Base-by-base conservation (phyloP, 2,888 invertebrate species). In the Pterostichus madidus region DNA sequence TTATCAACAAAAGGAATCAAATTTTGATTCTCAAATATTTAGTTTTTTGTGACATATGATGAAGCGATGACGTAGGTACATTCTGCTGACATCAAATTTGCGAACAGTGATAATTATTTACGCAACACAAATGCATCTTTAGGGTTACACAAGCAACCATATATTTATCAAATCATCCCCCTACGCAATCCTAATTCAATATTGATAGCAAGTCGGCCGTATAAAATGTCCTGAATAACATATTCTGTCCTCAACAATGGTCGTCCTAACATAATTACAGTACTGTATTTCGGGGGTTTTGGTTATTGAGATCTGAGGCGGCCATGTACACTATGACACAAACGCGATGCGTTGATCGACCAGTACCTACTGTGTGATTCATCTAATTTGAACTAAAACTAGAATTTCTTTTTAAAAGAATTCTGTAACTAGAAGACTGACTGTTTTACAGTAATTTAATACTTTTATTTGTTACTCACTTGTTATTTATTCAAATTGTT, bases 221-320 rank as follows among this genome's bases (percentile, higher is more conserved):
- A 44, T 71, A 44, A 71, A 71, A 71, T 71, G 68, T 17, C 68
- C 39, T 71, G 44, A 71, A 71, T 71, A 71, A 71, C 68, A 71
- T 39, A 71, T 39, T 71, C 68, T 71, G 68, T 56, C 46, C 68
- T 44, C 44, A 71, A 71, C 68, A 71, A 71, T 71, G 68, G 44
- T 15, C 17, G 10, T 71, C 44, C 15, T 71, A 71, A 71, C 17
- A 39, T 71, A 71, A 71, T 71, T 71, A 71, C 17, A 71, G 68
- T 44, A 44, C 15, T 13, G 44, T 15, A 35, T 35, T 32, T 64
- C 32, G 11, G 64, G 49, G n/a, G 4, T 39, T 39, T 39, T 39
- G 39, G 39, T 39, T 49, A 49, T 10, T 10, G 49, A 49, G 13
- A 49, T 49, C 49, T 11, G 49, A 11, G 13, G 13, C 49, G n/a